These are phyloP conservation scores for Lasioglossum morio DNA, from an alignment of 2,888 invertebrate species.

Conservation along the genomic window DNA sequence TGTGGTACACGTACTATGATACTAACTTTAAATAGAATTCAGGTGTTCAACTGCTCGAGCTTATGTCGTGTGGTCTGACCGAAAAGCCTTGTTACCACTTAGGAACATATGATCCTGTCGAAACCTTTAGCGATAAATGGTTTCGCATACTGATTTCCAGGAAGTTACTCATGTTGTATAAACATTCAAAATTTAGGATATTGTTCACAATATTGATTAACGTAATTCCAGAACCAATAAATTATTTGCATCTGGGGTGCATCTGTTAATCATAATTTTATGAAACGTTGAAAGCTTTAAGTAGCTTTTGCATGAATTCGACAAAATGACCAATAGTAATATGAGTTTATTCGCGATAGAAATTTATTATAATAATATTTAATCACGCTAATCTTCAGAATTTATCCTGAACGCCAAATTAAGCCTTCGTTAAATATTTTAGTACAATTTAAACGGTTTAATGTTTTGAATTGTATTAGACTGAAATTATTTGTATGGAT, in stretches of 20 bases:
- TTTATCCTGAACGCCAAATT: background rate
- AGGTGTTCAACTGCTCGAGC: constrained; percentile 33
- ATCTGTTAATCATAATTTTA: background rate
- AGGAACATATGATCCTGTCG: constrained; percentile 24
- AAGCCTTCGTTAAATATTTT: background rate
- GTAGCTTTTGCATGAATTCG: background rate
- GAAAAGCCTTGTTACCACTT: constrained; percentile 47
- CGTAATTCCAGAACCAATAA: background rate
- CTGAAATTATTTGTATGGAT: background rate
- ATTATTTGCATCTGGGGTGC: too few relatives aligned
- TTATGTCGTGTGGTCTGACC: constrained; percentile 45
- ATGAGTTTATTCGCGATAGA: background rate
- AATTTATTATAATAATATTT: background rate
- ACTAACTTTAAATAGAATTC: constrained; percentile 40
- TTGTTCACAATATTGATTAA: background rate
- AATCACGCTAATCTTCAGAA: background rate
- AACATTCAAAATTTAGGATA: background rate
- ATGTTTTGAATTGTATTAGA: background rate
- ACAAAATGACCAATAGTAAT: background rate
- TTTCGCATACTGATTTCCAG: background rate
- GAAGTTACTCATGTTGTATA: background rate
- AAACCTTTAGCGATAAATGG: constrained; percentile 24
- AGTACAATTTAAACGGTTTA: background rate
- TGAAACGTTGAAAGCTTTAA: background rate
- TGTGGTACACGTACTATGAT: constrained; percentile 33